Base-by-base conservation (phyloP, 2,797 vertebrate species). In the Mus spretus region DNA sequence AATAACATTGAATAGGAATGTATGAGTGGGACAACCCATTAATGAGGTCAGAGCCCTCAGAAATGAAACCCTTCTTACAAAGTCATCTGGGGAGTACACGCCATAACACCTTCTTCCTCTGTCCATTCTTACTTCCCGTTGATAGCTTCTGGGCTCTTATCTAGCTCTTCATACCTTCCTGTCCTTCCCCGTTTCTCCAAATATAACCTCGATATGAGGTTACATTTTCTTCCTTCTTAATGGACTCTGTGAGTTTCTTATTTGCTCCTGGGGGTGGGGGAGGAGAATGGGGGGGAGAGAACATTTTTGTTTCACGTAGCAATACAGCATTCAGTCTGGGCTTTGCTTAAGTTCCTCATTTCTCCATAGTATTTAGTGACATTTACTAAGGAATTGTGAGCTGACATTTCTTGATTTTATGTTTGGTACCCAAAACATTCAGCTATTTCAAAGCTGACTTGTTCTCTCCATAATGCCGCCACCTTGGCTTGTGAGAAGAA, bases 381-480 rank as follows among this genome's bases (percentile, higher is more conserved):
- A 74, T 77, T 63, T 83, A 59, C 67, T 70, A 84, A 77, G 53
- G 34, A 94, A 59, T 82, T 61, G 37, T 47, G 47, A 40, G 28
- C 11, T 67, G 26, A 28, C 31, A 31, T 65, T 78, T 28, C 12
- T 91, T 90, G 31, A 79, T 90, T 61, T 81, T 90, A 24, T 17
- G 0, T 70, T 88, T 84, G 59, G 15, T 37, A 86, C 28, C 53
- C 15, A 55, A 59, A 81, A 61, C 87, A 37, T 47, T 50, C 37
- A 34, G 31, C 24, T 82, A 83, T 79, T 90, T 85, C 59, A 85
- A 94, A 95, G 65, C 19, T 47, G 50, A 65, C 77, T 89, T 74
- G 7, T 55, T 77, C 59, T 44, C 31, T 61, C 12, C 1, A 5
- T 91, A 57, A 88, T 50, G n/a, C 6, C 77, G 78, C 4, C 63